Base-by-base conservation (phyloP, 2,113 vertebrate species). In the Pontoporia blainvillei region DNA sequence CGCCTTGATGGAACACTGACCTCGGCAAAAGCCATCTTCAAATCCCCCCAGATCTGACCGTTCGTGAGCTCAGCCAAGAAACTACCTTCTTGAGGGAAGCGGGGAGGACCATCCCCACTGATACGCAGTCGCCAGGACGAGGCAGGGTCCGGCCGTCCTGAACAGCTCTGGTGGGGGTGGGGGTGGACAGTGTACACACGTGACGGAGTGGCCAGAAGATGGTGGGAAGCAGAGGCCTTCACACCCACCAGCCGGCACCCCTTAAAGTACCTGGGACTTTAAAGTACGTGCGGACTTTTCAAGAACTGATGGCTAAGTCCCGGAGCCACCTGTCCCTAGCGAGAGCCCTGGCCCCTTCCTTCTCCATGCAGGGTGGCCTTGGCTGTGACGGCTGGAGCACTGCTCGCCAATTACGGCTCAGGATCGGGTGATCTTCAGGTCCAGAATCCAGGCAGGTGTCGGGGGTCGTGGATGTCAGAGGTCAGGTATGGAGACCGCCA, bases 1-100 rank as follows among this genome's bases (percentile, higher is more conserved):
- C 5, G 25, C 61, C 71, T 76, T 76, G 49, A 67, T 4, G 72
- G 52, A 66, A 89, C 41, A 85, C 3, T 54, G 86, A 95, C 44
- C 92, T 95, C 95, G 87, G 96, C 90, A 92, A 46, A 64, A 72
- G 0, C 1, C 10, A 52, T 54, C 75, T 95, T 89, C 89, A 94
- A 64, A 59, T 79, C 39, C 34, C 92, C 81, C 41, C n/a, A 62
- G 86, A 91, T 23, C 39, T 88, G 54, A 44, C 89, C 39, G n/a
- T 96, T 84, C 62, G 29, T 3, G 90, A 83, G 92, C 46, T 84
- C 57, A 86, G 75, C 69, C 82, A 83, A 76, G 81, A 93, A 96
- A 93, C 6, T 3, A 39, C 61, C n/a, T 44, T 71, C 54, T 94
- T 34, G 90, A 79, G 96, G 78, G 91, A 86, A 90, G 49, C 21